Conservation (phyloP, 1,140 invertebrate genomes). For the Aricia agestis region DNA sequence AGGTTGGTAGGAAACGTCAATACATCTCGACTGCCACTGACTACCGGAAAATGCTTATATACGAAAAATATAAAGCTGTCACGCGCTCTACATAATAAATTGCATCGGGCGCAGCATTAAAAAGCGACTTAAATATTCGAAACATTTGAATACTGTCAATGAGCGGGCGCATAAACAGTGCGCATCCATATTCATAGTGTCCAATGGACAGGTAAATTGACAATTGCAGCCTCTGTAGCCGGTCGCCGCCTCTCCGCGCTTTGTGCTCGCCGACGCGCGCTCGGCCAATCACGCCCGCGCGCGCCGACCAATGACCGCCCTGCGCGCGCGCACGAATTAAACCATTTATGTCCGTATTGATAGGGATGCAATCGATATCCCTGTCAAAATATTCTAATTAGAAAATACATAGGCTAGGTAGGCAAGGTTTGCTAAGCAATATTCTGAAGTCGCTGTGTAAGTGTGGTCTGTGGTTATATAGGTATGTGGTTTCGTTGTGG, state of each 20-base stretch:
- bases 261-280: conserved; percentile 44
- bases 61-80: conserved; percentile 1
- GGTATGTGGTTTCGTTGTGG: background rate
- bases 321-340: conserved; percentile 50
- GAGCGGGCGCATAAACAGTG: conserved; percentile 23
- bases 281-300: conserved; percentile 32
- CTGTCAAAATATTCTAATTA: conserved; percentile 2
- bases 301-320: conserved; percentile 51
- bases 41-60: background rate
- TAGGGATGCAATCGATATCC: conserved; percentile 33
- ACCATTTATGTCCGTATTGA: conserved; percentile 42
- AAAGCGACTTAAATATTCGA: conserved; percentile 21
- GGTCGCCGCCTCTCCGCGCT: conserved; percentile 54
- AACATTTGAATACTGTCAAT: conserved; percentile 26
- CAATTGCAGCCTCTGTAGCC: conserved; percentile 46
- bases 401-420: background rate
- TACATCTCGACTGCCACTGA: background rate
- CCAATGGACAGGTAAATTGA: conserved; percentile 49
- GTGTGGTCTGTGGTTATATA: no score
- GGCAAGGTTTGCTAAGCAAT: background rate
- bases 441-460: background rate
- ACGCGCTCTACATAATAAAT: background rate
- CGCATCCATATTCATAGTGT: conserved; percentile 51
- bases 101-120: conserved; percentile 11
- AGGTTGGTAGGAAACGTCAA: background rate